phyloP scores from a whole-genome alignment of 1,140 invertebrate genomes.

The Hypothenemus hampei region DNA sequence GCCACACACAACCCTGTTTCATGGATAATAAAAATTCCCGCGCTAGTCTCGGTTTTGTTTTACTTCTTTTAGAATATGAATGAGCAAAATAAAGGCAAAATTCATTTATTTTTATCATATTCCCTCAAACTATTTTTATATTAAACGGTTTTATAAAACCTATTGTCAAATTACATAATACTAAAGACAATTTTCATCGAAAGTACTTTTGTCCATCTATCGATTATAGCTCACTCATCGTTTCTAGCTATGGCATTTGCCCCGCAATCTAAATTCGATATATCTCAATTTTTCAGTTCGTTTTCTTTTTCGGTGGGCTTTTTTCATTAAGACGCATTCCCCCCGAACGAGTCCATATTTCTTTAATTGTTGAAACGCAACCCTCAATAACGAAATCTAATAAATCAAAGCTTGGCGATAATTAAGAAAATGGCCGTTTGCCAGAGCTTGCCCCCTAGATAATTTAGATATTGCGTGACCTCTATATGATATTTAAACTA shows the following conservation, averaged over 20 bases:
- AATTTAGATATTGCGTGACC: constrained; percentile 21
- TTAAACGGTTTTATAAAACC: too few relatives aligned
- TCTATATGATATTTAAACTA: neutral
- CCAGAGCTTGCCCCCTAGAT: constrained; percentile 5
- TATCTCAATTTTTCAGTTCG: constrained; percentile 9
- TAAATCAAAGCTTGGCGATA: constrained; percentile 20
- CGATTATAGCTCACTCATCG: neutral
- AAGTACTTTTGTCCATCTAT: neutral
- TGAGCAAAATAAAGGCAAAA: too few relatives aligned
- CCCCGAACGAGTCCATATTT: constrained; percentile 14
- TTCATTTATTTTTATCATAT: too few relatives aligned
- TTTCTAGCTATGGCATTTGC: neutral
- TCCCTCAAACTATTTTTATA: too few relatives aligned
- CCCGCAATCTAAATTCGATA: neutral
- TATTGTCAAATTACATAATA: too few relatives aligned
- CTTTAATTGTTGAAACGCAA: constrained; percentile 13
- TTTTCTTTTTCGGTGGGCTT: neutral
- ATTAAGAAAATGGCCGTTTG: constrained; percentile 21
- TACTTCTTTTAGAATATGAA: too few relatives aligned
- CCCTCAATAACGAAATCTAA: constrained; percentile 15
- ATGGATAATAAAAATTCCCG: too few relatives aligned
- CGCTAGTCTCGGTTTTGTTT: too few relatives aligned
- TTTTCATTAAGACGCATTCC: constrained; percentile 21
- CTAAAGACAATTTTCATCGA: neutral
- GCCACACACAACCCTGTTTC: too few relatives aligned